A percentile compares a stretch with the other conserved stretches of the same genome.
Evolutionary conservation across 2,797 vertebrate species (phyloP).

Genomic region (Alauda arvensis): DNA sequence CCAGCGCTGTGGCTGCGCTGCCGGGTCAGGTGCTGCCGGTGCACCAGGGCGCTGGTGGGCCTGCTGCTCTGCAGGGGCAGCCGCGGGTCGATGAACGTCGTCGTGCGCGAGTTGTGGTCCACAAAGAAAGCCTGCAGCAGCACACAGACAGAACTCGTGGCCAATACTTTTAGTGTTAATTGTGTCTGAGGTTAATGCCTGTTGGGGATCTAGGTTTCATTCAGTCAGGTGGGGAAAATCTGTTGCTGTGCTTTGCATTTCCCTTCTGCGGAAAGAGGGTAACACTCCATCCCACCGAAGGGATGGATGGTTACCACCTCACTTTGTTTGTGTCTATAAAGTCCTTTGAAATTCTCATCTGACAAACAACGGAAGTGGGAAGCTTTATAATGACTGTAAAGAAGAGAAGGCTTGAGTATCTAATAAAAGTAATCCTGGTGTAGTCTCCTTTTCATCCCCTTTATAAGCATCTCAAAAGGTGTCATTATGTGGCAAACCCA

Average conservation of each 20-base stretch:
- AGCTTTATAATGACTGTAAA: neutral
- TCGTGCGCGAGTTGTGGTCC: conserved; percentile 95
- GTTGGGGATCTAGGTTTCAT: neutral
- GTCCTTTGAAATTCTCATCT: neutral
- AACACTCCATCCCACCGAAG: neutral
- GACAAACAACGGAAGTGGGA: neutral
- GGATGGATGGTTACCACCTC: neutral
- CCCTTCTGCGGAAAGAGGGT: neutral
- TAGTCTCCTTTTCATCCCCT: conserved; percentile 19
- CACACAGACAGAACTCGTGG: neutral
- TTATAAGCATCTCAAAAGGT: conserved; percentile 28
- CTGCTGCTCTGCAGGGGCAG: conserved; percentile 92
- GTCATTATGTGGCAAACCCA: neutral
- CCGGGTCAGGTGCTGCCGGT: conserved; percentile 91
- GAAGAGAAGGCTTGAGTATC: neutral
- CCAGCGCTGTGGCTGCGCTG: conserved; percentile 97
- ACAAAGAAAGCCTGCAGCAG: conserved; percentile 89
- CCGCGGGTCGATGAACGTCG: conserved; percentile 95
- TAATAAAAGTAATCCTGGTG: neutral
- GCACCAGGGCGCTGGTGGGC: conserved; percentile 88
- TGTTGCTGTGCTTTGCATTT: neutral
- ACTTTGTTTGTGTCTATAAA: neutral
- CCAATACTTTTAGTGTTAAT: rapidly evolving
- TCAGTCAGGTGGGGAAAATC: neutral
- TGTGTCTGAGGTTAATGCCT: neutral